Evolutionary conservation across 1,140 invertebrate genomes (phyloP), one percentile per base, ranked within the genome.

Genomic region (Littorina saxatilis): DNA sequence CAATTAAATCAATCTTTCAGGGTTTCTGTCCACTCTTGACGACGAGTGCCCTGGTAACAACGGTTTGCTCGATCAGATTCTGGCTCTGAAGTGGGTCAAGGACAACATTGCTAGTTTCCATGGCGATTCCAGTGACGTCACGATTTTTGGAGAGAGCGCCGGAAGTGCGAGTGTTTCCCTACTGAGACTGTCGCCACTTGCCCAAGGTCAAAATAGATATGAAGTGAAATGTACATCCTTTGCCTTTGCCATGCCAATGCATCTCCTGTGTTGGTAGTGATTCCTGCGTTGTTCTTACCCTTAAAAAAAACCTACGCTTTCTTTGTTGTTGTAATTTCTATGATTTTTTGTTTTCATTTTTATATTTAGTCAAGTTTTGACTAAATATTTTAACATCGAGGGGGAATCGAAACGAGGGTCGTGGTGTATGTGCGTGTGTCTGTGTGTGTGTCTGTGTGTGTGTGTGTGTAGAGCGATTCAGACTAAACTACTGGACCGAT

Each of bases 21-120:
- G 83, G n/a, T 98, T 98, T 92, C 92, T 99, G 0, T 97, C 96
- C 61, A 98, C 98, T 97, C 97, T n/a, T n/a, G n/a, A n/a, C n/a
- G n/a, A n/a, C n/a, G n/a, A n/a, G n/a, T n/a, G n/a, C n/a, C n/a
- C n/a, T 0, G 98, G 98, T 40, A 99, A 99, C 93, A 99, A 98
- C 93, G 98, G 98, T 17, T 95, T 99, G 85, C 92, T 98, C 40
- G 98, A 99, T 93, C 96, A 98, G 92, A 94, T 96, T 0, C 95
- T 96, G 95, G 97, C 97, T 0, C 91, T 99, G 15, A 94, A 95
- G 88, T 99, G 97, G 97, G 94, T 99, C 0, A 93, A 97, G 85
- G 96, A 98, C 76, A 98, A 99, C 92, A 97, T 98, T 50, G 94
- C 94, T 76, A 94, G 93, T 80, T 99, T 99, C 90, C 97, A 97